These are phyloP conservation scores for Lepidurus packardi DNA, from an alignment of 1,140 invertebrate genomes.

Conservation along the genomic window DNA sequence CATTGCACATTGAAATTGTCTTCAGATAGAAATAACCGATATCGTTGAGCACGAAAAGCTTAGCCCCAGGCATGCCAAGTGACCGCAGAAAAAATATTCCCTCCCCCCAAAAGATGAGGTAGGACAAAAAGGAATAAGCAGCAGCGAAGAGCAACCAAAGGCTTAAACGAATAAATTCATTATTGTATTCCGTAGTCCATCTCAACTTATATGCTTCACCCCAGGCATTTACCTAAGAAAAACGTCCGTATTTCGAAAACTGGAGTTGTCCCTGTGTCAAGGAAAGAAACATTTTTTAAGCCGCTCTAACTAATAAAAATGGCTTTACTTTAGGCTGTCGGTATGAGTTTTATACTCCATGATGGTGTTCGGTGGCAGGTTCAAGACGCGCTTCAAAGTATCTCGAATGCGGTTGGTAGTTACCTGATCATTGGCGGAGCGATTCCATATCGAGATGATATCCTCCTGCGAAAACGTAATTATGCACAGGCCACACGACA, in stretches of 20 bases:
- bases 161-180: background rate
- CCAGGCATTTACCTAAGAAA: slow-evolving; percentile 42
- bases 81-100: too few relatives aligned
- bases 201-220: background rate
- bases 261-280: slow-evolving; percentile 47
- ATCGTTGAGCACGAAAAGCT: too few relatives aligned
- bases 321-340: slow-evolving; percentile 65
- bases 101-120: too few relatives aligned
- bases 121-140: background rate
- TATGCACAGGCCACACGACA: slow-evolving; percentile 22
- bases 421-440: slow-evolving; percentile 77
- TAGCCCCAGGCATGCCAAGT: too few relatives aligned
- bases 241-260: slow-evolving; percentile 48
- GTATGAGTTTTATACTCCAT: slow-evolving; percentile 96
- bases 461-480: slow-evolving; percentile 69
- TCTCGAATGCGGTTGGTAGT: slow-evolving; percentile 88
- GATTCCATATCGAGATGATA: slow-evolving; percentile 96
- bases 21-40: too few relatives aligned
- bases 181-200: background rate
- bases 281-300: slow-evolving; percentile 30
- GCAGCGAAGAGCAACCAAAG: background rate
- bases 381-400: slow-evolving; percentile 85
- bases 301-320: slow-evolving; percentile 27
- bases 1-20: too few relatives aligned
- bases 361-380: slow-evolving; percentile 82